A percentile compares a stretch with the other conserved stretches of the same genome.
These are phyloP conservation scores for Lithophane socia DNA, from an alignment of 2,888 invertebrate genomes.

Conservation along the genomic window DNA sequence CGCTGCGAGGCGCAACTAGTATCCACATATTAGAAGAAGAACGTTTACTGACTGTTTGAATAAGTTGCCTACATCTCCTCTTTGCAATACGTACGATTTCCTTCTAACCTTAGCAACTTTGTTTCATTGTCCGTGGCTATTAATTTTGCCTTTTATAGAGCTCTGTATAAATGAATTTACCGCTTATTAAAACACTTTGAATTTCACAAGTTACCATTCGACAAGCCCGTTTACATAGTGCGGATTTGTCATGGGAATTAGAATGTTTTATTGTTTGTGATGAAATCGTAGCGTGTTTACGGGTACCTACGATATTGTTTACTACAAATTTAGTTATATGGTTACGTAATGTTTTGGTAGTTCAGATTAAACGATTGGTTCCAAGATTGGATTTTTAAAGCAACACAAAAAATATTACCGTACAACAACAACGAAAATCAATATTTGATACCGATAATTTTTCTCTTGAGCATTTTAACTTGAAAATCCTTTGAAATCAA, in stretches of 20 bases:
- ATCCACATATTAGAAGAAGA: too few relatives aligned
- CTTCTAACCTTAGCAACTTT: background rate
- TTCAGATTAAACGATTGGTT: background rate
- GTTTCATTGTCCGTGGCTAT: slow-evolving; percentile 53
- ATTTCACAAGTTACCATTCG: slow-evolving; percentile 75
- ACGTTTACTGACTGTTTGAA: too few relatives aligned
- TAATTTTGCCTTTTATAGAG: slow-evolving; percentile 72
- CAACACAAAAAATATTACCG: background rate
- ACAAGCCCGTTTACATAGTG: slow-evolving; percentile 65
- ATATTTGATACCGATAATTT: background rate
- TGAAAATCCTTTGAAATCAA: background rate
- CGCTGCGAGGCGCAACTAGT: too few relatives aligned
- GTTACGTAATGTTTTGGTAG: slow-evolving; percentile 33
- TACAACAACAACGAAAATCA: background rate
- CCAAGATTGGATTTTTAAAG: background rate
- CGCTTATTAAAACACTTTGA: slow-evolving; percentile 84
- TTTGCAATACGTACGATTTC: too few relatives aligned
- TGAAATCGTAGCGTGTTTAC: slow-evolving; percentile 7
- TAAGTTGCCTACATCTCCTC: too few relatives aligned
- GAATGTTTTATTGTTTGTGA: slow-evolving; percentile 24
- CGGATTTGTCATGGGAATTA: slow-evolving; percentile 59
- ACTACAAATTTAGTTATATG: background rate
- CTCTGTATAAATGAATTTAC: slow-evolving; percentile 78
- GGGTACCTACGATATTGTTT: background rate
- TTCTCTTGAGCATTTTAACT: background rate